Percentiles rank a stretch among this genome's conserved stretches.
Conservation (phyloP, 2,113 vertebrate genomes). For the Laticauda colubrina region DNA sequence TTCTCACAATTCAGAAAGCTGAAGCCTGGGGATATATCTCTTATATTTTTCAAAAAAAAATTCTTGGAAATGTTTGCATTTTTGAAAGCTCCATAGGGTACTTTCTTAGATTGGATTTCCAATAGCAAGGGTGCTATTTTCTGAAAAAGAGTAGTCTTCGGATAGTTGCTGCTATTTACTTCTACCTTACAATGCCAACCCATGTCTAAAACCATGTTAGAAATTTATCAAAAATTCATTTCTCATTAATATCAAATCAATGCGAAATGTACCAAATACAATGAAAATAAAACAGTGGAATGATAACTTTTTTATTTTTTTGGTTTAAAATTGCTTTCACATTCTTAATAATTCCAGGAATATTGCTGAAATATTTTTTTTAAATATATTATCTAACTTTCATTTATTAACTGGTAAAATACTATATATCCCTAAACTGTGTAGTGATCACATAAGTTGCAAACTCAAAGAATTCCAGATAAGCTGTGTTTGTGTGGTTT, state of each 20-base stretch:
- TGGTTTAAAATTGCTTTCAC: background rate
- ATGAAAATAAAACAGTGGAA: background rate
- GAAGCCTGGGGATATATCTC: background rate
- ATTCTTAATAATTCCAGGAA: background rate
- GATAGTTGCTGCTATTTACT: background rate
- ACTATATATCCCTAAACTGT: background rate
- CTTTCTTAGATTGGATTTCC: background rate
- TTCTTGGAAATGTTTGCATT: slow-evolving; percentile 17
- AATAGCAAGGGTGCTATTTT: background rate
- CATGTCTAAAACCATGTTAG: background rate
- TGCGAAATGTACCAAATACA: background rate
- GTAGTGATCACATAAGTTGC: background rate
- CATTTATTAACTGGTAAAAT: background rate
- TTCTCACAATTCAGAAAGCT: background rate
- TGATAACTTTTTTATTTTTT: background rate
- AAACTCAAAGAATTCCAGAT: slow-evolving; percentile 7
- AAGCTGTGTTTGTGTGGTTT: background rate
- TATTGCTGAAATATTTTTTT: background rate
- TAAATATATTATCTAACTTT: background rate
- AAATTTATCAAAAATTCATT: background rate
- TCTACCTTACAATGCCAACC: background rate
- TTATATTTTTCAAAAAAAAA: background rate
- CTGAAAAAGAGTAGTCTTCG: background rate
- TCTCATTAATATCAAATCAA: slow-evolving; percentile 8
- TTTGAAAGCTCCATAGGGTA: background rate